A percentile compares a stretch with the other conserved stretches of the same genome.
Conservation (phyloP, 2,888 invertebrate species). For the Sisyra nigra region DNA sequence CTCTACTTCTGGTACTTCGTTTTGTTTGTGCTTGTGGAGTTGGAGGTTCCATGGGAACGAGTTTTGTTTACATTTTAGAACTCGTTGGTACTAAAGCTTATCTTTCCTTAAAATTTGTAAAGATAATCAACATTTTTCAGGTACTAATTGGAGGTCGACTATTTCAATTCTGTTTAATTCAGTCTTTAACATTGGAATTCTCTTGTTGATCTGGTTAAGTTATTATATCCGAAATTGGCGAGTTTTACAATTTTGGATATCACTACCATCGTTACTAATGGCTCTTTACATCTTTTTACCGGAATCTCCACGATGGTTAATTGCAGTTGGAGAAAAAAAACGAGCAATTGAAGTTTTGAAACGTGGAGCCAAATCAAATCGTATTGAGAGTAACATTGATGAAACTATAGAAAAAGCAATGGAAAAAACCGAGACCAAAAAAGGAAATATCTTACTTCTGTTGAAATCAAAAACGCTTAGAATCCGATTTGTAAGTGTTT, state of each 20-base stretch:
- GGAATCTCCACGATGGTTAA: conserved; percentile 37
- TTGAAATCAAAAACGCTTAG: conserved; percentile 47
- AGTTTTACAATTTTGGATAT: conserved; percentile 36
- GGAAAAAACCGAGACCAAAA: conserved; percentile 17
- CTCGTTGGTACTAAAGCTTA: conserved; percentile 30
- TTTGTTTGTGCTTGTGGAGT: conserved; percentile 52
- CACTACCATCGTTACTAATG: conserved; percentile 28
- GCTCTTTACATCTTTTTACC: conserved; percentile 29
- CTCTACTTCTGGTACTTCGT: conserved; percentile 41
- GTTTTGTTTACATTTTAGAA: conserved; percentile 43
- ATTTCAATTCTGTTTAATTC: conserved; percentile 37
- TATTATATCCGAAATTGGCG: conserved; percentile 44
- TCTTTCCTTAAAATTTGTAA: no score
- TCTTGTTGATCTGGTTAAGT: conserved; percentile 37
- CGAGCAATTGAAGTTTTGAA: conserved; percentile 26
- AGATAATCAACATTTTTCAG: conserved; percentile 13
- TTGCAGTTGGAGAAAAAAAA: conserved; percentile 29
- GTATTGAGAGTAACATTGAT: conserved; percentile 7
- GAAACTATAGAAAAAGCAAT: neutral
- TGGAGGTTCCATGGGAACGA: conserved; percentile 60
- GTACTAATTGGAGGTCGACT: conserved; percentile 34
- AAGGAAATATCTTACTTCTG: conserved; percentile 31
- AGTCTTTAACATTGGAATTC: conserved; percentile 36
- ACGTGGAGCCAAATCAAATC: conserved; percentile 19
- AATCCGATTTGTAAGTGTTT: conserved; percentile 45